phyloP scores from a whole-genome alignment of 2,888 invertebrate species.

The Mesorhabditis spiculigera region DNA sequence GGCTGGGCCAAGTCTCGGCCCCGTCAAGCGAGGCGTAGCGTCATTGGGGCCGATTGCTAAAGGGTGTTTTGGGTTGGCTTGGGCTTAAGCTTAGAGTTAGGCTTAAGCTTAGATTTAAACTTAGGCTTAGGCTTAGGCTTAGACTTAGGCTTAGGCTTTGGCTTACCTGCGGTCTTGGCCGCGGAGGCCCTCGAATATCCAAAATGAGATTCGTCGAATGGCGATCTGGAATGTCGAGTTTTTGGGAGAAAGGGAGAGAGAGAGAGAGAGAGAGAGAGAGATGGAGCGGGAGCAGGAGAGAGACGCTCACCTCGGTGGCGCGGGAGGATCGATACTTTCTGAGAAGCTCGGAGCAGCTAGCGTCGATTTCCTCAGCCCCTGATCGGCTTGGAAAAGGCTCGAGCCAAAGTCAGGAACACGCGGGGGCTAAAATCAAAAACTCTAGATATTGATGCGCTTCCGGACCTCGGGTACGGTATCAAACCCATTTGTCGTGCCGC shows the following conservation, averaged over 20 bases:
- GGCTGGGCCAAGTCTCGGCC: constrained; percentile 30
- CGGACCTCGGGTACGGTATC: not conserved
- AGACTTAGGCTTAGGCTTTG: not conserved
- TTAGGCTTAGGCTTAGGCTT: too few relatives aligned
- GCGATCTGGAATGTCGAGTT: not conserved
- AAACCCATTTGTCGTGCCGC: constrained; percentile 12
- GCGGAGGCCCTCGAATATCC: not conserved
- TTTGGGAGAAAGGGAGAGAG: not conserved
- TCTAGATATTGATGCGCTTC: too few relatives aligned
- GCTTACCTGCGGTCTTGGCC: not conserved
- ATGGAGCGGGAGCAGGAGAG: not conserved
- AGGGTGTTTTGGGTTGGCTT: not conserved
- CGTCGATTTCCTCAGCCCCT: too few relatives aligned
- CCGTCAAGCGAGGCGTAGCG: constrained; percentile 13
- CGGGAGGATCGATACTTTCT: not conserved
- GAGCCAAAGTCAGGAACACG: too few relatives aligned
- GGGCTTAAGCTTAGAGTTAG: not conserved
- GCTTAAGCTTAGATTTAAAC: too few relatives aligned
- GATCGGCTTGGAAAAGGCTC: too few relatives aligned
- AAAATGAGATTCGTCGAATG: constrained; percentile 2
- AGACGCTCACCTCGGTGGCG: not conserved
- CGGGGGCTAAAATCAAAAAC: not conserved
- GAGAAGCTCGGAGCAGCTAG: not conserved
- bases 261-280: not conserved
- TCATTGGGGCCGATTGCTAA: constrained; percentile 18